Evolutionary conservation across 2,797 vertebrate genomes (phyloP).

Genomic region (Acrossocheilus fasciatus): DNA sequence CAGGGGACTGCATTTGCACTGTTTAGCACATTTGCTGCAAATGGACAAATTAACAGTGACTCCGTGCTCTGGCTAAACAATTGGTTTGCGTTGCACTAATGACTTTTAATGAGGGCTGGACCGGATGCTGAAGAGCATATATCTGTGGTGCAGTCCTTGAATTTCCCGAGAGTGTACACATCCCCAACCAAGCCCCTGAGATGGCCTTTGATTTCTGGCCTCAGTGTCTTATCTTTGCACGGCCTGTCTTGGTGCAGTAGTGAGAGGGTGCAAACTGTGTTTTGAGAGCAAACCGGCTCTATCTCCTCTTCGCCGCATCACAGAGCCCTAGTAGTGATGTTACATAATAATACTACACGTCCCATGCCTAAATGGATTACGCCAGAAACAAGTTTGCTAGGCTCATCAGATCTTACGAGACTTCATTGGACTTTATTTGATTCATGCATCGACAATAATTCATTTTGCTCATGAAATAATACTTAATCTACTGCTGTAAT

Average conservation of each 20-base stretch:
- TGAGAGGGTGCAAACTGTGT: slow-evolving; percentile 2
- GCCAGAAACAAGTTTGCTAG: slow-evolving; percentile 9
- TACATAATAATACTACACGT: slow-evolving; percentile 47
- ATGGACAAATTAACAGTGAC: slow-evolving; percentile 1
- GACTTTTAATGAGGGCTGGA: slow-evolving; percentile 19
- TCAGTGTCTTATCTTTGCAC: slow-evolving; percentile 14
- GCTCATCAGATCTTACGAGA: slow-evolving; percentile 10
- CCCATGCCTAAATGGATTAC: slow-evolving; percentile 41
- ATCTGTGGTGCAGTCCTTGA: slow-evolving; percentile 4
- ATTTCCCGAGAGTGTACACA: neutral
- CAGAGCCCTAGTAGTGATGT: slow-evolving; percentile 25
- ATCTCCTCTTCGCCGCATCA: slow-evolving; percentile 20
- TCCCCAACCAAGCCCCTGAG: neutral
- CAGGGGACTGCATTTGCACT: slow-evolving; percentile 5
- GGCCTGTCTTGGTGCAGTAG: neutral
- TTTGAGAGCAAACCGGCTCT: slow-evolving; percentile 22
- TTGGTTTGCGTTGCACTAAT: slow-evolving; percentile 2
- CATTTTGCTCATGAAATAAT: neutral
- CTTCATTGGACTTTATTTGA: neutral
- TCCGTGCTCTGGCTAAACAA: neutral
- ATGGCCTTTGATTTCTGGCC: neutral
- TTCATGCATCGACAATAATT: neutral
- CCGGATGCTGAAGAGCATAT: slow-evolving; percentile 38
- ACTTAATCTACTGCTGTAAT: neutral
- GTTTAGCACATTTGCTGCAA: slow-evolving; percentile 37